phyloP scores from a whole-genome alignment of 1,140 invertebrate genomes.

The Drosophila bocki region DNA sequence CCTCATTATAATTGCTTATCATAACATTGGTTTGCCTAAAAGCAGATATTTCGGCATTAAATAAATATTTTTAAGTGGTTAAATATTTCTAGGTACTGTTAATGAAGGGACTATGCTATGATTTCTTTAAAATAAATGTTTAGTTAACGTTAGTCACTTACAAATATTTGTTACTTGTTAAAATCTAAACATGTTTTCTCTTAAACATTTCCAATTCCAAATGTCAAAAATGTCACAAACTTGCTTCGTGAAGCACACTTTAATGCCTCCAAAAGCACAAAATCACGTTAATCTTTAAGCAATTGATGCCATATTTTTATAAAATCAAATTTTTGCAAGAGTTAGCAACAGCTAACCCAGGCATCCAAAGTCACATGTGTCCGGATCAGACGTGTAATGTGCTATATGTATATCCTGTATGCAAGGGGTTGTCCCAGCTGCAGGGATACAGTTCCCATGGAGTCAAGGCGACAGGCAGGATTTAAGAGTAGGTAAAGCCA shows the following conservation, averaged over 20 bases:
- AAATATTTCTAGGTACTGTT: no score
- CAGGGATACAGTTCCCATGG: background rate
- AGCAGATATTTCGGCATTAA: no score
- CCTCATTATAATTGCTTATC: background rate
- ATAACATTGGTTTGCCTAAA: background rate
- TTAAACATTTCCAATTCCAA: background rate
- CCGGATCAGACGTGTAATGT: slow-evolving; percentile 41
- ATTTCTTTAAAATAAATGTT: no score
- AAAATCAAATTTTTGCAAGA: slow-evolving; percentile 18
- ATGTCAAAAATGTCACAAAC: background rate
- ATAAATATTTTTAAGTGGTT: no score
- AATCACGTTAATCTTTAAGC: slow-evolving; percentile 12
- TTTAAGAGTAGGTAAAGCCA: slow-evolving; percentile 13
- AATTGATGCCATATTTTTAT: slow-evolving; percentile 14
- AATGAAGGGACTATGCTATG: no score
- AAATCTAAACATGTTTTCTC: background rate
- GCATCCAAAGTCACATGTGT: slow-evolving; percentile 31
- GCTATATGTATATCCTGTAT: slow-evolving; percentile 1
- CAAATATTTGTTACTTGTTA: background rate
- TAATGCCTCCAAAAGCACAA: background rate
- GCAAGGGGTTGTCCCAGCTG: slow-evolving; percentile 11
- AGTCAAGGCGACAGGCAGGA: background rate
- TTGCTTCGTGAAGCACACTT: background rate
- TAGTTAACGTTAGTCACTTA: background rate
- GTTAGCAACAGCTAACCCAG: slow-evolving; percentile 7